Conservation (phyloP, 2,113 vertebrate genomes). For the Indri indri region DNA sequence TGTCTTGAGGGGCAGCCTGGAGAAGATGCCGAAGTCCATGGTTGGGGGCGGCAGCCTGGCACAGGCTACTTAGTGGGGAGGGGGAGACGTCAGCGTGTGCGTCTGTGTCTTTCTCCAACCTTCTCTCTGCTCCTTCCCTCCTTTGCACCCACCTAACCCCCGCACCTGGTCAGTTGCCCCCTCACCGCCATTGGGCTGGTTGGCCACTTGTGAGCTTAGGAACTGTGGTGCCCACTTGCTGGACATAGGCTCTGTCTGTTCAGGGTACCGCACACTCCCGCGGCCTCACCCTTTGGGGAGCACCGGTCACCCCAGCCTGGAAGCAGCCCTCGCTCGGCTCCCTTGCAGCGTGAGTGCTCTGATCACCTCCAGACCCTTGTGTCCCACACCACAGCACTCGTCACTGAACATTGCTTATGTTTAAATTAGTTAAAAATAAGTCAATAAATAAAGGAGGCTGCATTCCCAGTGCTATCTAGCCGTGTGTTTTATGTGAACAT, state of each 20-base stretch:
- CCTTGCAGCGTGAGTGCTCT: neutral
- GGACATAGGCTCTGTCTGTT: neutral
- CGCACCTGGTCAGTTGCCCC: no score
- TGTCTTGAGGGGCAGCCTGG: no score
- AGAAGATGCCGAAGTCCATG: rapidly evolving
- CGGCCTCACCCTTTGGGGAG: neutral
- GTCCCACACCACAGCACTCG: no score
- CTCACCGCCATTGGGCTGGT: neutral
- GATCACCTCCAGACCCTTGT: no score
- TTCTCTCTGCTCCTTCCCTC: neutral
- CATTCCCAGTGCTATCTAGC: neutral
- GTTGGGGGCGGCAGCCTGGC: no score
- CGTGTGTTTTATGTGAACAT: neutral
- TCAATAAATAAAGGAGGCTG: neutral
- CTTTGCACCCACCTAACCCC: neutral
- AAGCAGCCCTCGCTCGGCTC: neutral
- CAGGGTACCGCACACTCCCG: neutral
- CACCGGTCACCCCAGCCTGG: neutral
- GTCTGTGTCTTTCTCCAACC: neutral
- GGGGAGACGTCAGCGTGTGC: neutral
- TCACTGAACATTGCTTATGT: neutral
- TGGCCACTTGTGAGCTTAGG: neutral
- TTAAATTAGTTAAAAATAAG: neutral
- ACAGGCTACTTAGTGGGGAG: neutral
- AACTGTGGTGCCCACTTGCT: neutral